Conservation (phyloP, 2,888 invertebrate species). For the Celastrina argiolus region DNA sequence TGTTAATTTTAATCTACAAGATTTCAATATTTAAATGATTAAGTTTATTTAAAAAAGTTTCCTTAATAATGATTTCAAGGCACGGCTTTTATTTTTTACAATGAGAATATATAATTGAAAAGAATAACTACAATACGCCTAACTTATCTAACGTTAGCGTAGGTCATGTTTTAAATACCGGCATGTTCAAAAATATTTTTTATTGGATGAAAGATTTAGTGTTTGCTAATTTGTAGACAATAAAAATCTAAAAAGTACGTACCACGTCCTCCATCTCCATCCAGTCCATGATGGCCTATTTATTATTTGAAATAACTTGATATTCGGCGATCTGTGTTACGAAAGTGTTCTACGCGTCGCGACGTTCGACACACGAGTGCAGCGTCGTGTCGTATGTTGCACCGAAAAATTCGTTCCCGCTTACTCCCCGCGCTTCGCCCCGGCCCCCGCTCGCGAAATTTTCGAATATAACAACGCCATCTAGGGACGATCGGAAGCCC, state of each 20-base stretch:
- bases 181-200: conserved; percentile 18
- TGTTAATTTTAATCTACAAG: neutral
- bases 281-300: conserved; percentile 69
- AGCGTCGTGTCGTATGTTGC: conserved; percentile 70
- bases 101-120: neutral
- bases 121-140: neutral
- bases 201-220: neutral
- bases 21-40: neutral
- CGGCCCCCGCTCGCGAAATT: conserved; percentile 59
- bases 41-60: neutral
- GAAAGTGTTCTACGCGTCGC: conserved; percentile 71
- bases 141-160: conserved; percentile 68
- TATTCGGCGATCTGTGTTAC: conserved; percentile 55
- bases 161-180: conserved; percentile 61
- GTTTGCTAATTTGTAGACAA: conserved; percentile 23
- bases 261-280: conserved; percentile 76
- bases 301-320: conserved; percentile 54
- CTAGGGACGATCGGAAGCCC: conserved; percentile 60
- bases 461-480: conserved; percentile 70
- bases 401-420: conserved; percentile 73
- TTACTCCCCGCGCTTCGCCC: conserved; percentile 56
- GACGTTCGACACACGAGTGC: conserved; percentile 73
- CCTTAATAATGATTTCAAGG: neutral
- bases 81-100: neutral
- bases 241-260: conserved; percentile 46